Percentiles rank a stretch among this genome's conserved stretches.
These are phyloP conservation scores for Cylas formicarius DNA, from an alignment of 1,140 invertebrate genomes.

Conservation along the genomic window DNA sequence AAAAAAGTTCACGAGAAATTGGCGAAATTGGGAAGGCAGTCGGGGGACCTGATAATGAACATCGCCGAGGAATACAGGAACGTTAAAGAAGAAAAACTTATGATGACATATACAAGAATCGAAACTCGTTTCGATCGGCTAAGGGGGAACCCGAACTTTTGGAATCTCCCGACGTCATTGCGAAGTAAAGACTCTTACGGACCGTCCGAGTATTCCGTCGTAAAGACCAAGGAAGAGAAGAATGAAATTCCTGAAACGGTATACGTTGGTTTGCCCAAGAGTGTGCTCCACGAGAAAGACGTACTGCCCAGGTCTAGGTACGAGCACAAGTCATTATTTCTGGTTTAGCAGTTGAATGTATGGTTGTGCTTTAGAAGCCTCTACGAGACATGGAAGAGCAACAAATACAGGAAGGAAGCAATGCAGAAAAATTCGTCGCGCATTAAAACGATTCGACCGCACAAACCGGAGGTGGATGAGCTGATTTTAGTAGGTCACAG, in stretches of 20 bases:
- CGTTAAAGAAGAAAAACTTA: slow-evolving; percentile 24
- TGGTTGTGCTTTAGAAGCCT: slow-evolving; percentile 19
- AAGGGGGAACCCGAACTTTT: slow-evolving; percentile 31
- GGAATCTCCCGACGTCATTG: slow-evolving; percentile 23
- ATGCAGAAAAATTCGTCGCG: slow-evolving; percentile 11
- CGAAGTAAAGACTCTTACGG: slow-evolving; percentile 4
- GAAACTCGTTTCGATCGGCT: slow-evolving; percentile 26
- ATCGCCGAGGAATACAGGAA: slow-evolving; percentile 18
- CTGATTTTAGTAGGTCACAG: background rate
- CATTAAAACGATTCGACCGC: slow-evolving; percentile 18
- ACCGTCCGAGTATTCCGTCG: slow-evolving; percentile 20
- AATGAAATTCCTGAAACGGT: slow-evolving; percentile 27
- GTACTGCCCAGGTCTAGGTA: slow-evolving; percentile 24
- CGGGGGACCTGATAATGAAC: slow-evolving; percentile 30
- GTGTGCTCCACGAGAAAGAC: slow-evolving; percentile 24
- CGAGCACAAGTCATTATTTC: too few species aligned
- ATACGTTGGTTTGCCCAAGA: slow-evolving; percentile 18
- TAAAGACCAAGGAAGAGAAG: slow-evolving; percentile 23
- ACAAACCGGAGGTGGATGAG: slow-evolving; percentile 11
- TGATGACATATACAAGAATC: slow-evolving; percentile 23
- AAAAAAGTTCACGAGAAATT: slow-evolving; percentile 16
- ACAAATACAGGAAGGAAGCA: slow-evolving; percentile 15
- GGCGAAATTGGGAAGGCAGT: slow-evolving; percentile 5
- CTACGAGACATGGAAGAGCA: slow-evolving; percentile 17
- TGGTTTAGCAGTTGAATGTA: background rate